These are phyloP conservation scores for Polydrusus tereticollis DNA, from an alignment of 2,888 invertebrate species.

Conservation along the genomic window DNA sequence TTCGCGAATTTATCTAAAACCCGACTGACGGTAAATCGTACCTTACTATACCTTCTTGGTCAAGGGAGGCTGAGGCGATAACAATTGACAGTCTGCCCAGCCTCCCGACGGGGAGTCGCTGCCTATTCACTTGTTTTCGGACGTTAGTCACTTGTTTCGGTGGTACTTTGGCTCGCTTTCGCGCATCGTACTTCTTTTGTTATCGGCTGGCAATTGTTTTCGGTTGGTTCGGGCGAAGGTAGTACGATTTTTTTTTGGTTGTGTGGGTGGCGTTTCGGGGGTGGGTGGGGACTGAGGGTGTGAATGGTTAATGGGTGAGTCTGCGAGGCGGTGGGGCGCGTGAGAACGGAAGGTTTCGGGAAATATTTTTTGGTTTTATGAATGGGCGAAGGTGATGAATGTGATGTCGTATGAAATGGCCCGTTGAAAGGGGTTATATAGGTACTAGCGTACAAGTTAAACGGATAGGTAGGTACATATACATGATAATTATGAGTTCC, in stretches of 20 bases:
- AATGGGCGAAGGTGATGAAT: not conserved
- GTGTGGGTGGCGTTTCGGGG: constrained; percentile 42
- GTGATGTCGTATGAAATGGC: not conserved
- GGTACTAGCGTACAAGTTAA: too few relatives aligned
- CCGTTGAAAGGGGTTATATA: too few relatives aligned
- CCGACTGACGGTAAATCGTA: constrained; percentile 43
- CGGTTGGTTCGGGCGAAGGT: constrained; percentile 37
- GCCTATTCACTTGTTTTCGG: constrained; percentile 35
- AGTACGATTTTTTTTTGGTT: constrained; percentile 17
- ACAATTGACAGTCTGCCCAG: constrained; percentile 41
- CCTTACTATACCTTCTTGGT: constrained; percentile 22
- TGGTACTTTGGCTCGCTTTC: constrained; percentile 39
- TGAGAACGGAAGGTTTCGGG: constrained; percentile 11
- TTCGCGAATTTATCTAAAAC: constrained; percentile 46
- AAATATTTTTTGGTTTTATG: constrained; percentile 16
- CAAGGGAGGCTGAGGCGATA: constrained; percentile 44
- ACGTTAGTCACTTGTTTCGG: constrained; percentile 31
- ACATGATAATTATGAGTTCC: too few relatives aligned
- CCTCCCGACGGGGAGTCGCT: constrained; percentile 42
- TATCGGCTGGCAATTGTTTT: constrained; percentile 41
- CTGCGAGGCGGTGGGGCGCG: not conserved
- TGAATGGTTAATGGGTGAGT: not conserved
- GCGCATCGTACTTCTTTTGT: constrained; percentile 48
- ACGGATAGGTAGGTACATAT: too few relatives aligned
- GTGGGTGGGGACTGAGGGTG: constrained; percentile 25